Evolutionary conservation across 1,140 invertebrate species (phyloP).

Genomic region (Euborellia annulipes): DNA sequence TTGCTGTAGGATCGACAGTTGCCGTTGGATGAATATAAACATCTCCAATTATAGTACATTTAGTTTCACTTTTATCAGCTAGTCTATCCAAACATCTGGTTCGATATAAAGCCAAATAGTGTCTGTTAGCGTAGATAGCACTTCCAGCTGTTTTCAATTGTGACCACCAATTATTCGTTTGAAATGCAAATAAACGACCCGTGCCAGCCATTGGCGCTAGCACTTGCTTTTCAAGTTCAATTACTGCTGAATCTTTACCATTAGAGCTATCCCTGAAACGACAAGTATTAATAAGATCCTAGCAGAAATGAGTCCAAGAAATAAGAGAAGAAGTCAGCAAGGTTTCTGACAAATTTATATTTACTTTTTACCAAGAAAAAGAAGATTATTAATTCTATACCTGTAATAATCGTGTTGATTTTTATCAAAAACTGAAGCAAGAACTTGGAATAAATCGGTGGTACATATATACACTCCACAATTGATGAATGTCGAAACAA

Average conservation of each 20-base stretch:
- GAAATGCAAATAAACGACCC: constrained; percentile 61
- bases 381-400: constrained; percentile 21
- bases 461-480: constrained; percentile 93
- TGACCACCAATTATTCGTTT: constrained; percentile 83
- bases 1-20: constrained; percentile 67
- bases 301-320: too few species aligned
- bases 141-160: constrained; percentile 97
- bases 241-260: constrained; percentile 49
- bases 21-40: constrained; percentile 88
- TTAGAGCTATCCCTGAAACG: constrained; percentile 26
- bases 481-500: constrained; percentile 90
- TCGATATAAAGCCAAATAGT: constrained; percentile 77
- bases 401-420: constrained; percentile 39
- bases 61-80: constrained; percentile 23
- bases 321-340: too few species aligned
- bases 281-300: too few species aligned
- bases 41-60: constrained; percentile 63
- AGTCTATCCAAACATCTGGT: constrained; percentile 50
- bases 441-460: constrained; percentile 66
- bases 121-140: constrained; percentile 95
- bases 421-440: constrained; percentile 63
- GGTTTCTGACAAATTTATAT: too few species aligned
- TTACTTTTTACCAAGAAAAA: too few species aligned
- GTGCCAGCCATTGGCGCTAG: constrained; percentile 62
- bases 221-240: constrained; percentile 68